These are phyloP conservation scores for Zaprionus lineosus DNA, from an alignment of 2,888 invertebrate species.

Conservation along the genomic window DNA sequence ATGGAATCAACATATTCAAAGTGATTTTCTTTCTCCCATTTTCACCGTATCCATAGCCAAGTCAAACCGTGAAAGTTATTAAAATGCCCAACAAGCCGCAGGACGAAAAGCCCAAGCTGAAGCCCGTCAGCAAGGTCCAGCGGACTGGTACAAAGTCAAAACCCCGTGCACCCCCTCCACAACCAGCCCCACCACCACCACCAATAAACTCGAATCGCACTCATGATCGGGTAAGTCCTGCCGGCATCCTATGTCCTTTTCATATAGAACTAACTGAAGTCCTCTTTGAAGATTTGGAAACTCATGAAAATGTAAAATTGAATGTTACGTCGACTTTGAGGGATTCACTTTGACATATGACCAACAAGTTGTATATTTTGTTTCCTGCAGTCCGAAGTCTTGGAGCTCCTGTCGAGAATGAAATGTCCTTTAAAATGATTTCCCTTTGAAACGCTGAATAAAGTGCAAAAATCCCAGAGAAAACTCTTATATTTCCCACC, in stretches of 20 bases:
- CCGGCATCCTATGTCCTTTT: too few species aligned
- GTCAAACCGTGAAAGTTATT: too few species aligned
- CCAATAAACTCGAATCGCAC: too few species aligned
- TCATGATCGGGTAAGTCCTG: conserved; percentile 55
- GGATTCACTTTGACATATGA: neutral
- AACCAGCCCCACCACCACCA: neutral
- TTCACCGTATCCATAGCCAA: too few species aligned
- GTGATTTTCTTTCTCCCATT: conserved; percentile 9
- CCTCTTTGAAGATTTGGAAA: conserved; percentile 55
- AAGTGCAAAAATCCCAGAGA: conserved; percentile 52
- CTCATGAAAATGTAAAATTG: conserved; percentile 61
- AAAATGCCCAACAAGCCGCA: conserved; percentile 49
- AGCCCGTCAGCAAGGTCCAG: neutral
- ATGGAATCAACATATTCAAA: conserved; percentile 9
- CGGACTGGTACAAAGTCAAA: neutral
- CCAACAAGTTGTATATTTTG: too few species aligned
- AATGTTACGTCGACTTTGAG: neutral
- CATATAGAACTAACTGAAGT: too few species aligned
- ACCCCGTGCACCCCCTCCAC: too few species aligned
- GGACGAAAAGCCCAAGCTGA: neutral
- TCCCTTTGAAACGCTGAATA: conserved; percentile 53
- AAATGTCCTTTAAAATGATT: conserved; percentile 22
- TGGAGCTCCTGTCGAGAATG: conserved; percentile 21
- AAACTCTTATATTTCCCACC: conserved; percentile 65
- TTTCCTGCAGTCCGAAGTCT: neutral